Percentiles rank a stretch among this genome's conserved stretches.
These are phyloP conservation scores for Scophthalmus maximus DNA, from an alignment of 2,113 vertebrate genomes.

Conservation along the genomic window DNA sequence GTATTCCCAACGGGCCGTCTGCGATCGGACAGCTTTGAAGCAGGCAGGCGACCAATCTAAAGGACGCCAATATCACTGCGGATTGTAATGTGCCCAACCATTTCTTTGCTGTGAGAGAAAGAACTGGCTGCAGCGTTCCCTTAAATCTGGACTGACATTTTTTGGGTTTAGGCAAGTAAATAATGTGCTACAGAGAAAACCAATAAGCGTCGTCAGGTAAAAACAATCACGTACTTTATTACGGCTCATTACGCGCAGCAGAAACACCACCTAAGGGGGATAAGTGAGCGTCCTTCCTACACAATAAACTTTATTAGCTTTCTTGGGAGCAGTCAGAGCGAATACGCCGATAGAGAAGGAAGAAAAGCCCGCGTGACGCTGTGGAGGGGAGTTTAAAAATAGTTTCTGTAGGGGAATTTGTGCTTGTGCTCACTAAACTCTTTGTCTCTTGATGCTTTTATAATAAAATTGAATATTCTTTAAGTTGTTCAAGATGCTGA, in stretches of 20 bases:
- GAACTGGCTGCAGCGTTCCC: neutral
- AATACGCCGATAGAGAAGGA: neutral
- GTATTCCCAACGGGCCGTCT: conserved; percentile 14
- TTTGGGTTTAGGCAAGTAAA: neutral
- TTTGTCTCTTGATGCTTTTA: neutral
- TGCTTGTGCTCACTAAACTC: neutral
- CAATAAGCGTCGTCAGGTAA: neutral
- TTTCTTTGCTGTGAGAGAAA: conserved; percentile 20
- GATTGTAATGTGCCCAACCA: neutral
- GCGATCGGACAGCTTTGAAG: conserved; percentile 3
- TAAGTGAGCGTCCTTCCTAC: neutral
- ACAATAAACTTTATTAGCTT: conserved; percentile 13
- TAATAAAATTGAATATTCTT: neutral
- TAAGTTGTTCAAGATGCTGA: neutral
- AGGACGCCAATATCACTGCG: neutral
- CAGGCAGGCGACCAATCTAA: neutral
- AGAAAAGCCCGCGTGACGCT: neutral
- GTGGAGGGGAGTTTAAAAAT: neutral
- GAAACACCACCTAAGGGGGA: neutral
- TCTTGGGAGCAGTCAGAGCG: conserved; percentile 1
- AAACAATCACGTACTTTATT: conserved; percentile 6
- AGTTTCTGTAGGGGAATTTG: neutral
- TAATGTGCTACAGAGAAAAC: neutral
- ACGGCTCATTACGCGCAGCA: conserved; percentile 12
- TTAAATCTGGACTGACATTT: conserved; percentile 9